Conservation (phyloP, 2,113 vertebrate species). For the Setophaga kirtlandii region DNA sequence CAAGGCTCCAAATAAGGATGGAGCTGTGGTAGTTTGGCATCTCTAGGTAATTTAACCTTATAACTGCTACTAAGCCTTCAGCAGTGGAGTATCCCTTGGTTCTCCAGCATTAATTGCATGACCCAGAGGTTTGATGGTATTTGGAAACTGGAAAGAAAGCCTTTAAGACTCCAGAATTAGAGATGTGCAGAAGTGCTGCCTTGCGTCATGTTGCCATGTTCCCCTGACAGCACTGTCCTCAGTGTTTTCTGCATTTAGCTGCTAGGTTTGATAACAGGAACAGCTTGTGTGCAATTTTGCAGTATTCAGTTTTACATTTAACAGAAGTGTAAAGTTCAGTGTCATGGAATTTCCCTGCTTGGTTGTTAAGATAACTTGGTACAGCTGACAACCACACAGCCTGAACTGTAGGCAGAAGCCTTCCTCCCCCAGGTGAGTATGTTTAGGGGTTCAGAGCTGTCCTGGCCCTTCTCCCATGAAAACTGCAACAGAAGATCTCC, state of each 20-base stretch:
- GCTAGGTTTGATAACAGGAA: background rate
- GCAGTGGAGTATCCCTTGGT: background rate
- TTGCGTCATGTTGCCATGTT: accelerated
- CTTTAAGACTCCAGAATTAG: background rate
- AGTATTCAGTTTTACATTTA: constrained; percentile 21
- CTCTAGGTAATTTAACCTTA: background rate
- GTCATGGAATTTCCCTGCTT: constrained; percentile 7
- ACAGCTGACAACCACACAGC: background rate
- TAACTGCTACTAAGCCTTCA: background rate
- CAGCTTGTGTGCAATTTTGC: background rate
- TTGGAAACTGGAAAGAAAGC: background rate
- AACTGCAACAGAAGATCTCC: background rate
- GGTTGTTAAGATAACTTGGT: background rate
- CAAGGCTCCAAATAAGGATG: background rate
- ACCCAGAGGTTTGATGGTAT: background rate
- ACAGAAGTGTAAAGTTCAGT: constrained; percentile 31
- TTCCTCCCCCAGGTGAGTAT: background rate
- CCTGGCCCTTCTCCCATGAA: background rate
- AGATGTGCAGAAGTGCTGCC: background rate
- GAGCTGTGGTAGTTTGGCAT: background rate
- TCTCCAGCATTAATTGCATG: background rate
- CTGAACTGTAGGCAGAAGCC: background rate
- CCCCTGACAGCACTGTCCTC: background rate
- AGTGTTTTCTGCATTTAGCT: background rate
- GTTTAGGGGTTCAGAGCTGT: background rate